Base-by-base conservation (phyloP, 2,797 vertebrate genomes). In the Anabacerthia variegaticeps region DNA sequence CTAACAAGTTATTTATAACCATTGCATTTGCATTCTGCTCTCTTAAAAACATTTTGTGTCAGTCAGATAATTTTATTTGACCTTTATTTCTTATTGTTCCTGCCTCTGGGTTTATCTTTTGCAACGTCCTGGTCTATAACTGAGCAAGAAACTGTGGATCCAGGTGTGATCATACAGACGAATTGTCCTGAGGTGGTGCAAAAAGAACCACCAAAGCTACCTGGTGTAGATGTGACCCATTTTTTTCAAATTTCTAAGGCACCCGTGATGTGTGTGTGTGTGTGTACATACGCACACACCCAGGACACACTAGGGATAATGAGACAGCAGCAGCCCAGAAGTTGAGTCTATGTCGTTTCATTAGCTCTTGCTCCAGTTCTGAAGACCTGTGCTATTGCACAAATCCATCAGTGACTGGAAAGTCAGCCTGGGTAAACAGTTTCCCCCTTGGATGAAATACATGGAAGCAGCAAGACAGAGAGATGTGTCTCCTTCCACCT, bases 321-420 rank as follows among this genome's bases (percentile, higher is more conserved):
- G 34, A 54, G 39, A 54, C 0, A 59, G 32, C 48, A 62, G 30
- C n/a, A 34, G 19, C 41, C 14, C 28, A n/a, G 56, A 48, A 48
- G 11, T 1, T 20, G 12, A 2, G 1, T 27, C 23, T 26, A 0
- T 12, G 36, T 28, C 34, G 28, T 15, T 71, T 46, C 30, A 11
- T 41, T 78, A 85, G 48, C 30, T 59, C 27, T 55, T 41, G 19
- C 30, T 56, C 12, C 28, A 56, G 28, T 41, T 43, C 23, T 55
- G 44, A 36, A 43, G n/a, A 37, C 5, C 4, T 19, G 30, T 10
- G 23, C 18, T 54, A 27, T 10, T 76, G 43, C 54, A 67, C 49
- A 58, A 14, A 54, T 17, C 55, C 26, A 20, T 10, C 43, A 4
- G 7, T 34, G 65, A 28, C 6, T 32, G 14, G 30, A 44, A 43